Evolutionary conservation across 2,797 vertebrate genomes (phyloP).

Genomic region (Xenops minutus): DNA sequence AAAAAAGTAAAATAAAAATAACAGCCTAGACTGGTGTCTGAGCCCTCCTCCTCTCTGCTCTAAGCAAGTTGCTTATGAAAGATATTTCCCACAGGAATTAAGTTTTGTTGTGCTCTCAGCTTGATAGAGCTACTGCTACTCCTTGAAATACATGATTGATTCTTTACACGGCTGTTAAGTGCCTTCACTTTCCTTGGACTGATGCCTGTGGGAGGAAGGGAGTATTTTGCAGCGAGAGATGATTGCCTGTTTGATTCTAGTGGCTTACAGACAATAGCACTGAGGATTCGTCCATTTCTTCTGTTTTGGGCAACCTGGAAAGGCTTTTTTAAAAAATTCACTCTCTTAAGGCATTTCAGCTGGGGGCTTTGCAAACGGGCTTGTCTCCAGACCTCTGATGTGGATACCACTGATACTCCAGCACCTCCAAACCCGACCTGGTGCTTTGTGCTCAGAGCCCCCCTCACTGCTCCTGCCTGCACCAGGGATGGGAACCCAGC

Average conservation of each 20-base stretch:
- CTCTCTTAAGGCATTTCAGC: background rate
- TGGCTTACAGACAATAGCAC: constrained; percentile 41
- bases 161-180: constrained; percentile 65
- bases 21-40: background rate
- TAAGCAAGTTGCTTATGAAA: constrained; percentile 45
- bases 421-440: background rate
- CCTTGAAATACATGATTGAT: constrained; percentile 70
- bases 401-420: background rate
- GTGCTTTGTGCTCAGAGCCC: background rate
- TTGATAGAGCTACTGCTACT: constrained; percentile 41
- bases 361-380: background rate
- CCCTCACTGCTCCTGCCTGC: rapidly evolving
- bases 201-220: constrained; percentile 67
- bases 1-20: background rate
- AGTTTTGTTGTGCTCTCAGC: constrained; percentile 63
- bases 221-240: constrained; percentile 45
- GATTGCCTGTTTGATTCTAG: constrained; percentile 60
- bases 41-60: constrained; percentile 18
- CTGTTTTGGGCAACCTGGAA: background rate
- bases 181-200: constrained; percentile 61
- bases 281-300: constrained; percentile 12
- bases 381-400: background rate
- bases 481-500: rapidly evolving
- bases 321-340: background rate
- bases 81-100: constrained; percentile 60